Evolutionary conservation across 2,888 invertebrate species (phyloP).

Genomic region (Malacosoma neustria): DNA sequence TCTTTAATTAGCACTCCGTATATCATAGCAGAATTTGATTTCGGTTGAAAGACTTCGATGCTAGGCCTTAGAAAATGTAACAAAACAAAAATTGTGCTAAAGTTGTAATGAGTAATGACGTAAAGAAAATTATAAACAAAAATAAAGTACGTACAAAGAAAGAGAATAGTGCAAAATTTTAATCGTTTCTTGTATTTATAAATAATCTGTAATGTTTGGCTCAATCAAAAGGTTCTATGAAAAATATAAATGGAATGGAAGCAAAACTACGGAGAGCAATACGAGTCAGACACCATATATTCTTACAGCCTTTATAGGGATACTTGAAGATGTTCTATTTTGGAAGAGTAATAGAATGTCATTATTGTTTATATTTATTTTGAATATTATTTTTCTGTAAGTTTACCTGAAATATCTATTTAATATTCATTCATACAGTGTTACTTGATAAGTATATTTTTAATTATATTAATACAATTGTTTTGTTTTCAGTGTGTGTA

Average conservation of each 20-base stretch:
- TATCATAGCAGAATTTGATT: too few relatives aligned
- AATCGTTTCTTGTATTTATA: too few relatives aligned
- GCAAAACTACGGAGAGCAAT: conserved; percentile 31
- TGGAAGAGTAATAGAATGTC: conserved; percentile 60
- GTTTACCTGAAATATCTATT: too few relatives aligned
- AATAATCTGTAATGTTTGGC: conserved; percentile 50
- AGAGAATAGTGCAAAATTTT: too few relatives aligned
- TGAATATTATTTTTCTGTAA: conserved; percentile 52
- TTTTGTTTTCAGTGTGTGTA: conserved; percentile 40
- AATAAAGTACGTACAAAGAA: too few relatives aligned
- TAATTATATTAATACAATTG: neutral
- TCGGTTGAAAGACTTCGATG: too few relatives aligned
- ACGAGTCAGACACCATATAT: conserved; percentile 36
- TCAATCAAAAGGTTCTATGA: conserved; percentile 38
- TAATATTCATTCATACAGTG: too few relatives aligned
- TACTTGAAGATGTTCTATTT: conserved; percentile 59
- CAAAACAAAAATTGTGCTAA: too few relatives aligned
- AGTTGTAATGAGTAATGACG: too few relatives aligned
- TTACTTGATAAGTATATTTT: neutral
- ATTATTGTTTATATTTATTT: conserved; percentile 38
- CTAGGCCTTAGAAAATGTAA: too few relatives aligned
- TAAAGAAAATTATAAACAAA: too few relatives aligned
- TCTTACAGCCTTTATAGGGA: conserved; percentile 36
- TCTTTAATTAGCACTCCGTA: too few relatives aligned
- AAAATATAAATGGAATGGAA: conserved; percentile 41